Evolutionary conservation across 1,140 invertebrate genomes (phyloP), one percentile per base, ranked within the genome.

Genomic region (Drosophila quadrilineata): DNA sequence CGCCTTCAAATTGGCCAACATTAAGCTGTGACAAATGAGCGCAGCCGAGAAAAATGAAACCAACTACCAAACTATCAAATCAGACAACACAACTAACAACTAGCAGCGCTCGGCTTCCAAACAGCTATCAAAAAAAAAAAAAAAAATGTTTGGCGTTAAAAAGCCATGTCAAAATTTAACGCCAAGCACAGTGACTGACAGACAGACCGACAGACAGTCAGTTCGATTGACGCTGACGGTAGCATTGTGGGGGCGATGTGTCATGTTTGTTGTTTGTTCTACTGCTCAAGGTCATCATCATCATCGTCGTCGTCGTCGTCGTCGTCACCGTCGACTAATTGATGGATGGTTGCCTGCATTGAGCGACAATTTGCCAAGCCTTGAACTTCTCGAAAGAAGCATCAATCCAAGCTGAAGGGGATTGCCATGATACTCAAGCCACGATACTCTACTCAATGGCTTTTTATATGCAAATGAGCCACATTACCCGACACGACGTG

Each of bases 161-260:
- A 71, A 82, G 73, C 62, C 76, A 76, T 84, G 76, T 82, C 60
- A 80, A 66, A 80, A 82, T 82, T 82, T 82, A 82, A 77, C 76
- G 76, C 77, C 62, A 85, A 26, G 58, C 29, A 17, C 59, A 54
- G 48, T 28, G 41, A 28, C 33, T 24, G 38, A 24, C 38, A 22
- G 33, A 49, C n/a, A n/a, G n/a, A 17, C 29, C 14, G 12, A 38
- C 6, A 24, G 40, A 24, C 38, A 24, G 38, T 19, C 12, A 38
- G 49, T 35, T 6, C 21, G 17, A 24, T 6, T 4, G 16, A n/a
- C 29, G 36, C 36, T 28, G 36, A 19, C 52, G 17, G 52, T 45
- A 45, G 53, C 53, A 57, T 10, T 49, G 38, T 33, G 45, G 57
- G 36, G 31, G 57, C 56, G 54, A 62, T 56, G 60, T 45, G 35